Evolutionary conservation across 2,113 vertebrate genomes (phyloP).

Genomic region (Nansenia antarctica): DNA sequence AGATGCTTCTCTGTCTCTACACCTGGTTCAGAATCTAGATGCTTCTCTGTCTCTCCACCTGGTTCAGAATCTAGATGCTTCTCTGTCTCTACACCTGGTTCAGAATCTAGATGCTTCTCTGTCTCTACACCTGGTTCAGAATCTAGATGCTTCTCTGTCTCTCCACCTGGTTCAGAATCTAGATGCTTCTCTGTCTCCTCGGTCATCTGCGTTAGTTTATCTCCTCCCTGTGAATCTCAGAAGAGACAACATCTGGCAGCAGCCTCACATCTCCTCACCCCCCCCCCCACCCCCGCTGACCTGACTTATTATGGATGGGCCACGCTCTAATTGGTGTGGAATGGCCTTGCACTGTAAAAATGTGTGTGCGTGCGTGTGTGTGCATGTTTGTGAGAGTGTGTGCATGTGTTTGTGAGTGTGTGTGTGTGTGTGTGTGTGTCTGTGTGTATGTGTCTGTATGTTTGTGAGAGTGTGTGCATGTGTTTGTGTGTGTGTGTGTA

Average conservation of each 20-base stretch:
- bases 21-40: no score
- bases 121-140: no score
- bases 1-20: no score
- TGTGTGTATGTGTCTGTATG: no score
- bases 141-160: no score
- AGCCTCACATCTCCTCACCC: neutral
- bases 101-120: no score
- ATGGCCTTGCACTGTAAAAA: neutral
- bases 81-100: no score
- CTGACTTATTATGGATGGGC: neutral
- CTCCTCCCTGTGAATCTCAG: neutral
- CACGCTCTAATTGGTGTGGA: neutral
- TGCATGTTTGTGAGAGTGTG: neutral
- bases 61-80: no score
- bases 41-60: no score
- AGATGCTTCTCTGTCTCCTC: no score
- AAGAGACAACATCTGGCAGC: neutral
- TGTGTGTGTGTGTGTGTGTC: neutral
- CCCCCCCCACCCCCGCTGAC: neutral
- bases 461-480: no score
- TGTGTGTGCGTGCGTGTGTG: neutral
- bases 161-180: no score
- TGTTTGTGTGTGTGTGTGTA: slow-evolving; percentile 4
- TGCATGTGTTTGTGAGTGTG: neutral
- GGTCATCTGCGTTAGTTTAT: neutral